Percentiles rank a stretch among this genome's conserved stretches.
Conservation (phyloP, 1,140 invertebrate genomes). For the Drosophila nebulosa region DNA sequence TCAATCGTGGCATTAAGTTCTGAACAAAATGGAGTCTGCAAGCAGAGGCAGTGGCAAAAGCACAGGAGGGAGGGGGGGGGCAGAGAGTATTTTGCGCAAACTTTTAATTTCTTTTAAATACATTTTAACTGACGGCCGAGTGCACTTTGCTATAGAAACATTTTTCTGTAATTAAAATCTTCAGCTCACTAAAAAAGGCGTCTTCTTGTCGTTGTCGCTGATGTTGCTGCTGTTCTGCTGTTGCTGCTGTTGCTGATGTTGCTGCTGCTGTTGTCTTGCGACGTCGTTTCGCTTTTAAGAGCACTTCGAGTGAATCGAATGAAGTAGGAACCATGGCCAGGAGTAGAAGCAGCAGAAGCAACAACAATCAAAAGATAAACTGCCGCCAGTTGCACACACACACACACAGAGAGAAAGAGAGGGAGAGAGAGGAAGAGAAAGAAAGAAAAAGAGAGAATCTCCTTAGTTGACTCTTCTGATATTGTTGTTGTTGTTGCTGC, state of each 20-base stretch:
- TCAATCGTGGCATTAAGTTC: conserved; percentile 67
- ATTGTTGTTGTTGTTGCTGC: conserved; percentile 20
- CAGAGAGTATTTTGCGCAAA: conserved; percentile 7
- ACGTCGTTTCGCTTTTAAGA: conserved; percentile 62
- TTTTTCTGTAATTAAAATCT: conserved; percentile 74
- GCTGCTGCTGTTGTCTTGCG: conserved; percentile 29
- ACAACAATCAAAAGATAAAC: conserved; percentile 77
- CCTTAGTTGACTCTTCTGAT: conserved; percentile 9
- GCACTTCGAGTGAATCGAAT: conserved; percentile 46
- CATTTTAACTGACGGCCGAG: conserved; percentile 27
- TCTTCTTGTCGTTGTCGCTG: conserved; percentile 6
- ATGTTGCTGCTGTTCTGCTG: not conserved
- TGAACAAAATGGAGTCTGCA: conserved; percentile 4
- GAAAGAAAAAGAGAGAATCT: conserved; percentile 27
- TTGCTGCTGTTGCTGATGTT: conserved; percentile 3
- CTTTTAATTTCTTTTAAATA: conserved; percentile 72
- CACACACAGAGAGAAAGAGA: conserved; percentile 2
- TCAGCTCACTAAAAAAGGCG: conserved; percentile 65
- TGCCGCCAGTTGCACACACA: conserved; percentile 47
- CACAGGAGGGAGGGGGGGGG: no score
- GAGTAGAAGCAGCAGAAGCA: conserved; percentile 13
- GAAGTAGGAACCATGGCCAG: conserved; percentile 11
- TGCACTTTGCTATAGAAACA: conserved; percentile 37
- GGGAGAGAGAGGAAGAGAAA: not conserved
- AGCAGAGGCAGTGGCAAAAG: no score